Evolutionary conservation across 1,140 invertebrate species (phyloP), one percentile per base, ranked within the genome.

Genomic region (Drosophila mojavensis): DNA sequence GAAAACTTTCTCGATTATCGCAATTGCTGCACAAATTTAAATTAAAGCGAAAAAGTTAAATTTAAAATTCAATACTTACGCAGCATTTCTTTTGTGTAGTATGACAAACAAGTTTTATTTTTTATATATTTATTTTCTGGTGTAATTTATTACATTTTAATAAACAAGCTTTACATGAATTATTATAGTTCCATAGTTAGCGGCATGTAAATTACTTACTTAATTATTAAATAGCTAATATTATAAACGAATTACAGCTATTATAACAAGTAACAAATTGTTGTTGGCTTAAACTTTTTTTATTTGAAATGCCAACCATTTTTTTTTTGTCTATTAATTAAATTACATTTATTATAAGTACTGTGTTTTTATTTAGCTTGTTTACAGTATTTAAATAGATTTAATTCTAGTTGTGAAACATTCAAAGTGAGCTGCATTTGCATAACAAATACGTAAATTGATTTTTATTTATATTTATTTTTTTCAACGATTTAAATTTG

Each of bases 251-350:
- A 58, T 56, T 64, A 71, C 36, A 24, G 33, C 24, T 58, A 51
- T 51, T 55, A 53, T 41, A 81, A 77, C 79, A 78, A 81, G 67
- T 66, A 81, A 80, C 78, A 71, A 80, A 69, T 60, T 61, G 17
- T 69, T 62, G 69, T 75, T 68, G 7, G 1, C 2, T 24, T 24
- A 24, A 24, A 24, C 59, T 66, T 56, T 33, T 64, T 69, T 68
- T 47, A 70, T 70, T 70, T 71, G 51, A 61, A 72, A 66, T 82
- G 76, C 65, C 79, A 79, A 81, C 79, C 70, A 78, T 68, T 13
- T 68, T 45, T 68, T 45, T 45, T 15, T 45, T 15, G 9, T 45
- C 15, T 20, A 15, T 50, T 13, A 26, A 78, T 86, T 48, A 30
- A 76, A 79, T 79, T 75, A 55, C 43, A 72, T 66, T 43, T 73